phyloP scores from a whole-genome alignment of 2,113 vertebrate genomes.

The Asarcornis scutulata region DNA sequence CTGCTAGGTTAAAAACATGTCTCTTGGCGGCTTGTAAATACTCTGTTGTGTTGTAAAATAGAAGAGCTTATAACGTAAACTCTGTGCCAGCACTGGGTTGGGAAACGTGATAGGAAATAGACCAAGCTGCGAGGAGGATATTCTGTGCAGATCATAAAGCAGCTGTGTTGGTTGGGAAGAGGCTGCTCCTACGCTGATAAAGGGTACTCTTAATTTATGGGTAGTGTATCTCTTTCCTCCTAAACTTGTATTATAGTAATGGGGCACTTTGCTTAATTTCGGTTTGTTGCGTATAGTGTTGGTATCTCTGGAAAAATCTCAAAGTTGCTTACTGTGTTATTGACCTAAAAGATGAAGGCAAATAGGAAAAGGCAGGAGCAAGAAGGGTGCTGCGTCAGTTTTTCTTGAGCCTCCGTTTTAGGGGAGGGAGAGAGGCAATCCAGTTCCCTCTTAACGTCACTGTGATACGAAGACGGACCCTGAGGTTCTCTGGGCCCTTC shows the following conservation, averaged over 20 bases:
- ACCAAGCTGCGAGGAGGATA: not conserved
- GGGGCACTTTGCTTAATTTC: constrained; percentile 12
- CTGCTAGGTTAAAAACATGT: not conserved
- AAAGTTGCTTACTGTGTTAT: not conserved
- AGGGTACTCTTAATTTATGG: constrained; percentile 29
- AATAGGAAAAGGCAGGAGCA: not conserved
- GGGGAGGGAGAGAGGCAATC: not conserved
- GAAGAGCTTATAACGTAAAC: not conserved
- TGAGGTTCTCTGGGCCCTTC: not conserved
- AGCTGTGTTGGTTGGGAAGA: not conserved
- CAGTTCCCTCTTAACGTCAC: not conserved
- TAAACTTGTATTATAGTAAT: not conserved
- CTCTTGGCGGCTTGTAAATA: constrained; percentile 57
- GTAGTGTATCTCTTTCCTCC: not conserved
- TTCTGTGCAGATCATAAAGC: not conserved
- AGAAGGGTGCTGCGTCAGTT: not conserved
- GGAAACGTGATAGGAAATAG: not conserved
- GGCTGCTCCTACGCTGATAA: constrained; percentile 31
- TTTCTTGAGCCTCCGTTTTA: not conserved
- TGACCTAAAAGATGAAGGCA: not conserved
- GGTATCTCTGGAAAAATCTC: not conserved
- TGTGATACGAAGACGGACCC: rapidly evolving
- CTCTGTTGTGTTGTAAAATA: constrained; percentile 32
- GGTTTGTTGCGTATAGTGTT: not conserved
- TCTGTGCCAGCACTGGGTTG: constrained; percentile 18